Evolutionary conservation across 2,888 invertebrate species (phyloP).

Genomic region (Drosophila paranaensis): DNA sequence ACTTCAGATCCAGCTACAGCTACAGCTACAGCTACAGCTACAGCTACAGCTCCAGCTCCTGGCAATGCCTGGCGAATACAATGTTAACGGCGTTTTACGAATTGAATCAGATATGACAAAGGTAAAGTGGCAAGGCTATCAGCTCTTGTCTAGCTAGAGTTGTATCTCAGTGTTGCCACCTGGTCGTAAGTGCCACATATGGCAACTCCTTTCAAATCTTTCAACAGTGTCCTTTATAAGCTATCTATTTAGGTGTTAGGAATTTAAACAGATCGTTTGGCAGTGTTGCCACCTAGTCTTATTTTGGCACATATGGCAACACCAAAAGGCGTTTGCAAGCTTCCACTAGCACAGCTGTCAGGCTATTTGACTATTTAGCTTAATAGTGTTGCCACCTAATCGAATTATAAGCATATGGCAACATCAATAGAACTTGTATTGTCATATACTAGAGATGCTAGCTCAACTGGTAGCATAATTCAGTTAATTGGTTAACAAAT

Average conservation of each 20-base stretch:
- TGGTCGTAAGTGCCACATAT: not conserved
- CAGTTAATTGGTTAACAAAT: not conserved
- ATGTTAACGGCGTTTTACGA: not conserved
- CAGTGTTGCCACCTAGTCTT: not conserved
- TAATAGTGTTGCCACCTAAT: not conserved
- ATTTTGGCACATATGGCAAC: not conserved
- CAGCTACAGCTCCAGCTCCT: not conserved
- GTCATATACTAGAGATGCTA: not conserved
- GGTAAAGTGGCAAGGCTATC: not conserved
- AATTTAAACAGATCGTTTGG: no score
- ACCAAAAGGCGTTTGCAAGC: not conserved
- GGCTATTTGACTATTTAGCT: not conserved
- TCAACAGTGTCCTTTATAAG: no score
- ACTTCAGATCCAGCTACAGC: not conserved
- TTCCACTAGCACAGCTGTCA: no score
- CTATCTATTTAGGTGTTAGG: no score
- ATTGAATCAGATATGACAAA: not conserved
- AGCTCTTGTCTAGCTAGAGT: not conserved
- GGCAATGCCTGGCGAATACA: not conserved
- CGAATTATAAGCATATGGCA: not conserved
- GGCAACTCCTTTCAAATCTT: not conserved
- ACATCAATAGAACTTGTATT: not conserved
- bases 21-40: not conserved
- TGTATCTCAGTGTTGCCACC: not conserved
- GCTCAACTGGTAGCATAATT: not conserved